phyloP scores from a whole-genome alignment of 2,888 invertebrate species.

The Thysanoteuthis rhombus region DNA sequence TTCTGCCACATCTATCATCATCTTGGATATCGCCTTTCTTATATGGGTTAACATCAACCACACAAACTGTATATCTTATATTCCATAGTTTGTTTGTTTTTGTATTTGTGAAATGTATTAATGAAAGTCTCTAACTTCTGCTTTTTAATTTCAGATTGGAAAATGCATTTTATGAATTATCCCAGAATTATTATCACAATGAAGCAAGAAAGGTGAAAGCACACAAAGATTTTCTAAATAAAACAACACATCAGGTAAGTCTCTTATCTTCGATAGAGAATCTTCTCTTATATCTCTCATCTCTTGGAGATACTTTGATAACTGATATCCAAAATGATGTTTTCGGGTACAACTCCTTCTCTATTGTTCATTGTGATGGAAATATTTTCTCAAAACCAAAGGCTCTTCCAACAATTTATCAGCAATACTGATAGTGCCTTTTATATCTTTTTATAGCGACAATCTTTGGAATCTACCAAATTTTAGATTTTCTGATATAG shows the following conservation, averaged over 20 bases:
- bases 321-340: background rate
- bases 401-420: too few relatives aligned
- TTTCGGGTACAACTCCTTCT: too few relatives aligned
- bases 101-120: background rate
- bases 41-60: too few relatives aligned
- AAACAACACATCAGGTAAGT: conserved; percentile 81
- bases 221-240: conserved; percentile 89
- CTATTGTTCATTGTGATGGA: too few relatives aligned
- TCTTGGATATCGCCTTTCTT: too few relatives aligned
- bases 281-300: background rate
- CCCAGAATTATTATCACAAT: conserved; percentile 90
- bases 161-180: conserved; percentile 91
- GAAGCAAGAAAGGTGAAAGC: conserved; percentile 84
- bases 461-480: too few relatives aligned
- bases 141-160: conserved; percentile 77
- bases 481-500: too few relatives aligned
- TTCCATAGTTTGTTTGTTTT: background rate
- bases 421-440: too few relatives aligned
- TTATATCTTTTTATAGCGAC: too few relatives aligned
- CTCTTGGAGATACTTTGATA: background rate
- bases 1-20: too few relatives aligned
- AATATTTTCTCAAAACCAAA: too few relatives aligned
- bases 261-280: too few relatives aligned
- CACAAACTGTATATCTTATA: background rate
- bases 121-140: background rate